Evolutionary conservation across 2,113 vertebrate species (phyloP).

Genomic region (Eclectus roratus): DNA sequence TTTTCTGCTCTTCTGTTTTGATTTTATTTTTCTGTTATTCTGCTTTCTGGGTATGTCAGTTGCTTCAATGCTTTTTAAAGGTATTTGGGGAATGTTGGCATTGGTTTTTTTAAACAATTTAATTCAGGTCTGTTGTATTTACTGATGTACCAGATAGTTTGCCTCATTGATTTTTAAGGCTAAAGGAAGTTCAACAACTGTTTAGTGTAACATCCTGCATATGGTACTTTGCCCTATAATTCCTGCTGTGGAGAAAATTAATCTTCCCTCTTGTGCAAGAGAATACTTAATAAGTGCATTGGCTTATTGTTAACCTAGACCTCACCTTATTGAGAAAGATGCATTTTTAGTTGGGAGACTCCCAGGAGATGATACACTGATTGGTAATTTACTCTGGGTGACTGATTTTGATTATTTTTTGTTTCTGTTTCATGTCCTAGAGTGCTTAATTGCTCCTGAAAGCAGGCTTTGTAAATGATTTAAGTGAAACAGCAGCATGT

Average conservation of each 20-base stretch:
- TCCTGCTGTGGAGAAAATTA: conserved; percentile 6
- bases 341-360: background rate
- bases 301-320: background rate
- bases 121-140: background rate
- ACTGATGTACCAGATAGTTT: background rate
- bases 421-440: background rate
- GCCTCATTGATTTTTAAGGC: background rate
- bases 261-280: background rate
- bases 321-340: background rate
- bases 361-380: background rate
- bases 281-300: background rate
- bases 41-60: background rate
- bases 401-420: background rate
- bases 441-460: conserved; percentile 4
- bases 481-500: background rate
- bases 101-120: background rate
- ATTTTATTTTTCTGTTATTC: background rate
- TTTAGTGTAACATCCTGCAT: background rate
- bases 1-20: background rate
- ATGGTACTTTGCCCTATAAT: background rate
- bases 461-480: background rate
- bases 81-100: background rate
- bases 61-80: background rate
- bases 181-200: background rate
- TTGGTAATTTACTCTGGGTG: background rate